Percentiles rank a stretch among this genome's conserved stretches.
These are phyloP conservation scores for Cephus pulcher DNA, from an alignment of 2,888 invertebrate genomes.

Conservation along the genomic window DNA sequence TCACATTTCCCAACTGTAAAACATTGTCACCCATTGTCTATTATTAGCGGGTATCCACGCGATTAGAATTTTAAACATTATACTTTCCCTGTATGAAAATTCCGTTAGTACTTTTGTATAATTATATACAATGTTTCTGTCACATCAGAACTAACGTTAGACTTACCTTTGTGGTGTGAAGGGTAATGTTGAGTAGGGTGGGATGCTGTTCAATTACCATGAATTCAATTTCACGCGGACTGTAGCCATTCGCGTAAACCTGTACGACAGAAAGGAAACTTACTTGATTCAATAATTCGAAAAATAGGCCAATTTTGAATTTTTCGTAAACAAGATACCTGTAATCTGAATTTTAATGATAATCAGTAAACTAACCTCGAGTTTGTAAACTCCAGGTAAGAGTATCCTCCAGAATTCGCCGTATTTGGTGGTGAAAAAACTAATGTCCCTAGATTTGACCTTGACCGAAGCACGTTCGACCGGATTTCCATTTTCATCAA, in stretches of 20 bases:
- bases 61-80: background rate
- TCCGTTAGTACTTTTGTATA: background rate
- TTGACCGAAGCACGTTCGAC: slow-evolving; percentile 83
- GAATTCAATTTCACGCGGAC: slow-evolving; percentile 87
- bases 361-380: slow-evolving; percentile 73
- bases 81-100: background rate
- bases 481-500: slow-evolving; percentile 81
- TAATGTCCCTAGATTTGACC: slow-evolving; percentile 85
- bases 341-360: background rate
- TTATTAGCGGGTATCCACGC: background rate
- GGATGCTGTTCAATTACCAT: slow-evolving; percentile 88
- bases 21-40: background rate
- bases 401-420: slow-evolving; percentile 97
- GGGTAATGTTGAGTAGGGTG: slow-evolving; percentile 84
- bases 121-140: background rate
- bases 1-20: background rate
- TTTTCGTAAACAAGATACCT: background rate
- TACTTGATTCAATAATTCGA: background rate
- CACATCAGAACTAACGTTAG: background rate
- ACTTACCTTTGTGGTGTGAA: slow-evolving; percentile 82
- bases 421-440: slow-evolving; percentile 86
- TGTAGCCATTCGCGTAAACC: slow-evolving; percentile 87
- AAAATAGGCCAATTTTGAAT: background rate
- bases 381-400: slow-evolving; percentile 85
- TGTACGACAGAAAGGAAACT: slow-evolving; percentile 52